Evolutionary conservation across 30 jellyfish, hydroid and myxozoan species (phyloP).

Genomic region (Pseudorhiza aurosa): DNA sequence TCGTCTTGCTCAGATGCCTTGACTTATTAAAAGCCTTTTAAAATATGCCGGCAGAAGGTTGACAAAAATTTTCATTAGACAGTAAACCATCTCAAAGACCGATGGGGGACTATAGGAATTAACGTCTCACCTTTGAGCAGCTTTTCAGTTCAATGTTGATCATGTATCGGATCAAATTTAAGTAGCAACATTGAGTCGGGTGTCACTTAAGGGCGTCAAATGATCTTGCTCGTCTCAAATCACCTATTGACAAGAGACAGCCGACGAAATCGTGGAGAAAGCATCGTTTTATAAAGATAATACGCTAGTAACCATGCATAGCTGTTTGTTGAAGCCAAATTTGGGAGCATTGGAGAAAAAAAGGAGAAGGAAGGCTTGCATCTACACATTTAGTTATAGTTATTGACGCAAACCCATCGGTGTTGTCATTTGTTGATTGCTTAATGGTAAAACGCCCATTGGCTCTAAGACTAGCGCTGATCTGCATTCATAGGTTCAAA

Average conservation of each 20-base stretch:
- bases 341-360: no score
- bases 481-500: no score
- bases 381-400: no score
- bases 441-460: no score
- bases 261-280: neutral
- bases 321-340: no score
- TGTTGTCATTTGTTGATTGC: no score
- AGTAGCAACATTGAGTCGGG: neutral
- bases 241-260: neutral
- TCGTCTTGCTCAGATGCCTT: no score
- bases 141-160: neutral
- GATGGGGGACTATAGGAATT: neutral
- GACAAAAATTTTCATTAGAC: neutral
- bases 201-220: neutral
- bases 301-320: no score
- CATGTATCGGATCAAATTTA: neutral
- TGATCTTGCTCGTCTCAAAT: neutral
- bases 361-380: no score
- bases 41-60: neutral
- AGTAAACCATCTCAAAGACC: neutral
- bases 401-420: no score
- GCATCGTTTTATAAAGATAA: neutral
- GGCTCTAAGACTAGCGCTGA: no score
- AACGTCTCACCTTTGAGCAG: neutral
- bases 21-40: no score